Evolutionary conservation across 2,797 vertebrate species (phyloP), one percentile per base, ranked within the genome.

Genomic region (Syndactyla subalaris): DNA sequence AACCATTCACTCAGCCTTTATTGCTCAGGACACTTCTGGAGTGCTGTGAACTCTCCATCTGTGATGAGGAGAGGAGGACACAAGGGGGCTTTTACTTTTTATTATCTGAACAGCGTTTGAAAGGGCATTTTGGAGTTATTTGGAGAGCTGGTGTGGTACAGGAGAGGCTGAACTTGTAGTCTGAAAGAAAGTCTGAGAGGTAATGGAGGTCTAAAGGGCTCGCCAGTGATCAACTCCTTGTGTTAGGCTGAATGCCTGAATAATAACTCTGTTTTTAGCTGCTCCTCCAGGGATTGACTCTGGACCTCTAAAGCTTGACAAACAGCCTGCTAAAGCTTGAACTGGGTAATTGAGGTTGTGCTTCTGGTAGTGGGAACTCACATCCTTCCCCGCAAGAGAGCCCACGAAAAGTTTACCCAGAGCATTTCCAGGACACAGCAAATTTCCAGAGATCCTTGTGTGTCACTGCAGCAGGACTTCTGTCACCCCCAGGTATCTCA

Each of bases 331-430:
- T 81, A 17, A 74, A 90, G 36, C 61, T 68, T 39, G 29, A 65
- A 77, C 48, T 57, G 73, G 77, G 46, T 85, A 91, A 80, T 59
- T 93, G 78, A 89, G 87, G 43, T 92, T 78, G 63, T 55, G 54
- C 73, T 51, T 1, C 72, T 46, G 21, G 57, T 6, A 7, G 45
- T 65, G 52, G 55, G 48, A 88, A 7, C 26, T 85, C 32, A 0
- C 30, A 63, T 52, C 51, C 48, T 77, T 41, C 41, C 65, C 26
- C 57, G 10, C 38, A 17, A 30, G 58, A 63, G 19, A 92, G 21
- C 32, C 51, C n/a, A 58, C 36, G 21, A 16, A 3, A 87, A 57
- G 49, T 84, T 95, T 49, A 54, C 46, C 20, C 46, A 85, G 63
- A 71, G 48, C 52, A 49, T 32, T 59, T 17, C 19, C 43, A 67